These are phyloP conservation scores for Xyliphius kryptos DNA, from an alignment of 2,113 vertebrate species.

Conservation along the genomic window DNA sequence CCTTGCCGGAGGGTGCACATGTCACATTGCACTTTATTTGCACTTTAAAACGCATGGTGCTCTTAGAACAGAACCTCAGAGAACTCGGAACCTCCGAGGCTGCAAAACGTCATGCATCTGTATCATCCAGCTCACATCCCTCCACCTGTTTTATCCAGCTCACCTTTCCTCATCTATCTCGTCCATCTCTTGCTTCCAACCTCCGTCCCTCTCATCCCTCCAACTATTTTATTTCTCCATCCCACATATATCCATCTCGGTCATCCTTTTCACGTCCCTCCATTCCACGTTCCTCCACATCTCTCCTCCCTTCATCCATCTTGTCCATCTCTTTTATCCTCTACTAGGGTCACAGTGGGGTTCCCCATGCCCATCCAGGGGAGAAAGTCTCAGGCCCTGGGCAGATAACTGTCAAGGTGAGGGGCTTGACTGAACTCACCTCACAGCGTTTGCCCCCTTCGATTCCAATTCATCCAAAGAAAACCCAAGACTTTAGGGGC, in stretches of 20 bases:
- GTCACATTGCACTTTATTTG: conserved; percentile 62
- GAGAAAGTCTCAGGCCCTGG: too few relatives aligned
- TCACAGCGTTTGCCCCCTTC: conserved; percentile 43
- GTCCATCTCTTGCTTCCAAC: too few relatives aligned
- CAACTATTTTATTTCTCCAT: too few relatives aligned
- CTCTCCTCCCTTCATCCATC: too few relatives aligned
- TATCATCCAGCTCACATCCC: conserved; percentile 35
- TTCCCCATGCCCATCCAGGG: too few relatives aligned
- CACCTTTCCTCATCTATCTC: too few relatives aligned
- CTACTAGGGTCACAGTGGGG: too few relatives aligned
- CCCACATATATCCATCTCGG: conserved; percentile 13
- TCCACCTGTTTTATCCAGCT: neutral
- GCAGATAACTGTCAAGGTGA: conserved; percentile 51
- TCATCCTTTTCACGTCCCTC: conserved; percentile 7
- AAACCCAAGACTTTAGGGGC: conserved; percentile 43
- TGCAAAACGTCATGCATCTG: conserved; percentile 21
- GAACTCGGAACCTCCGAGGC: too few relatives aligned
- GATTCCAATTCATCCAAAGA: conserved; percentile 59
- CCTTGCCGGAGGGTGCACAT: conserved; percentile 62
- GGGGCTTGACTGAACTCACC: conserved; percentile 29
- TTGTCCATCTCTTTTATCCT: too few relatives aligned
- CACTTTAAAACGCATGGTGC: conserved; percentile 59
- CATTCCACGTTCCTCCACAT: too few relatives aligned
- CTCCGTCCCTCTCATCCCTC: too few relatives aligned
- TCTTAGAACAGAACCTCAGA: conserved; percentile 31